Base-by-base conservation (phyloP, 2,113 vertebrate species). In the Albula glossodonta region DNA sequence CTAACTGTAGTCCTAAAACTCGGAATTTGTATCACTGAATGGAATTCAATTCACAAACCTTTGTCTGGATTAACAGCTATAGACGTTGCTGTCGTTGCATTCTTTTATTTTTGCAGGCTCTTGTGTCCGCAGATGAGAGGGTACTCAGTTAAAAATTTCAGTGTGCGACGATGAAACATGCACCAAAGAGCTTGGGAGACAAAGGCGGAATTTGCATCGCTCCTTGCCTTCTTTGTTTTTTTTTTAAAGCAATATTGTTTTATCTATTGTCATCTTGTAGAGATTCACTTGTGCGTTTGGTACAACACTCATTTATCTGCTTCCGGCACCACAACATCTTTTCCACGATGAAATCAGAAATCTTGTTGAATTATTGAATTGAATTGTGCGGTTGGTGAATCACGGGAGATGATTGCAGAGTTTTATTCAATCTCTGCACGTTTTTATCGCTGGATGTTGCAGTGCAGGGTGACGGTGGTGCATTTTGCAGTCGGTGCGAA, bases 391-490 rank as follows among this genome's bases (percentile, higher is more conserved):
- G 53, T 12, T 56, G 53, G 53, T 10, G 12, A 56, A 2, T 56
- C 31, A 41, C 31, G 31, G 31, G 31, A 41, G 12, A 13, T 15
- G 22, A 66, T 66, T 19, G 60, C 60, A 66, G 57, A 41, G 53
- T 9, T 12, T 70, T n/a, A 7, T 70, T 70, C 63, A 5, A 0
- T 22, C n/a, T 31, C 22, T 74, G n/a, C 31, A n/a, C 31, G 70
- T 19, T 5, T 74, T 31, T 31, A n/a, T n/a, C 22, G 22, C 4
- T 74, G 66, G 10, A 74, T 41, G 56, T 86, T 82, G 60, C 85
- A 82, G 79, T 86, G 79, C 85, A 78, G 85, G 22, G n/a, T 60
- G 22, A 60, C 56, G 60, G 79, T 81, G 79, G 13, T 80, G 84
- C 80, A 77, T 82, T 51, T 80, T 80, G 84, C 84, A 66, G 78